Evolutionary conservation across 2,113 vertebrate genomes (phyloP).

Genomic region (Pterocles orientalis): DNA sequence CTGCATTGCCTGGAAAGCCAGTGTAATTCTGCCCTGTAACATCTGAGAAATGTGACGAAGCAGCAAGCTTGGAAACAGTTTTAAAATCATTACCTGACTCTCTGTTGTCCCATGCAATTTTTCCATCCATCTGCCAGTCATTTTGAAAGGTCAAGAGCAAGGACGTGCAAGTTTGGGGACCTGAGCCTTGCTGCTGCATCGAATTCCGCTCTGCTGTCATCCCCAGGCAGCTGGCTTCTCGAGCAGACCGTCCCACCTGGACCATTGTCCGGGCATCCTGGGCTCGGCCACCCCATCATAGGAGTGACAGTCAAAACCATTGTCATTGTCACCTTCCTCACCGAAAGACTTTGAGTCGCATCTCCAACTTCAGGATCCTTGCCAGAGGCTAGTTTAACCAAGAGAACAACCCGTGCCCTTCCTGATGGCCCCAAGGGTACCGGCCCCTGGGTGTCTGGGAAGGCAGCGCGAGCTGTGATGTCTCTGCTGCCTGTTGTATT

Average conservation of each 20-base stretch:
- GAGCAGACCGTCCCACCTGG: not conserved
- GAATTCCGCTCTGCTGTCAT: not conserved
- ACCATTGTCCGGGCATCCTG: accelerated
- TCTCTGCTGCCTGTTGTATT: not conserved
- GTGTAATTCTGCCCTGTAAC: not conserved
- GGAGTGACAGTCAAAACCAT: not conserved
- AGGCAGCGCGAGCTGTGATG: accelerated
- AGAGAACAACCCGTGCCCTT: not conserved
- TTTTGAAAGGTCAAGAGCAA: constrained; percentile 11
- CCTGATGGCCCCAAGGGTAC: too few species aligned
- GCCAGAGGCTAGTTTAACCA: not conserved
- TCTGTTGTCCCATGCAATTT: constrained; percentile 17
- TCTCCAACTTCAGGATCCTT: not conserved
- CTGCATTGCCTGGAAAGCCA: not conserved
- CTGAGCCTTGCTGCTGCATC: not conserved
- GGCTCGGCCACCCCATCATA: not conserved
- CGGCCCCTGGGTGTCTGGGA: not conserved
- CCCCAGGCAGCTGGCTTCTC: not conserved
- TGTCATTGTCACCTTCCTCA: not conserved
- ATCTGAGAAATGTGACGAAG: not conserved
- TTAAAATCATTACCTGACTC: not conserved
- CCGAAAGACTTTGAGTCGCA: not conserved
- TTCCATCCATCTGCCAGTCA: constrained; percentile 42
- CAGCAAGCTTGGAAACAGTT: constrained; percentile 2
- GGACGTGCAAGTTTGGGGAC: not conserved